A percentile compares a stretch with the other conserved stretches of the same genome.
Conservation (phyloP, 2,113 vertebrate species). For the Rousettus leschenaultii region DNA sequence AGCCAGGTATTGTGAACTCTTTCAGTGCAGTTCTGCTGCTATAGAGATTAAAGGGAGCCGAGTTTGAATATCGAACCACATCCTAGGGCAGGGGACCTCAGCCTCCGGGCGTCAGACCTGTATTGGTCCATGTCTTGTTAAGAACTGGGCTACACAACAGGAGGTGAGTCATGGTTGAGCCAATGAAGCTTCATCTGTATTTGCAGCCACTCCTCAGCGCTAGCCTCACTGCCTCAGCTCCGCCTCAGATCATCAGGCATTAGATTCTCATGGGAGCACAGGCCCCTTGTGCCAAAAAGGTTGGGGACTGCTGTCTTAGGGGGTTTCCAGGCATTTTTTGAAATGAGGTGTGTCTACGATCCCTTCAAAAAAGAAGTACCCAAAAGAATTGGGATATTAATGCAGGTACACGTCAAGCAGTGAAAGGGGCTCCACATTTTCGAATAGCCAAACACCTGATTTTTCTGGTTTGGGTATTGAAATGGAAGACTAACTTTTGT, state of each 20-base stretch:
- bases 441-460: not conserved
- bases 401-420: not conserved
- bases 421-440: not conserved
- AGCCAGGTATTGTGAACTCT: fast-evolving
- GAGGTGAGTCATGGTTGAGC: too few species aligned
- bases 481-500: conserved; percentile 45
- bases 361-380: conserved; percentile 11
- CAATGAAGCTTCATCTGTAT: too few species aligned
- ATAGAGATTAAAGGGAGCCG: not conserved
- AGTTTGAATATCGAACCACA: not conserved
- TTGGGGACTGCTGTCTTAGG: not conserved
- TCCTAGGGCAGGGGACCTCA: not conserved
- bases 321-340: not conserved
- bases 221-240: too few species aligned
- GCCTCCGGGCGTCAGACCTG: too few species aligned
- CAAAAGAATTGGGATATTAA: conserved; percentile 16
- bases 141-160: too few species aligned
- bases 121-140: too few species aligned
- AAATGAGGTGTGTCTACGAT: not conserved
- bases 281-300: too few species aligned
- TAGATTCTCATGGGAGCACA: too few species aligned
- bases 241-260: too few species aligned
- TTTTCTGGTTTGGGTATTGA: not conserved
- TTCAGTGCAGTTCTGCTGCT: not conserved
- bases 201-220: too few species aligned